phyloP scores from a whole-genome alignment of 2,113 vertebrate species.

The Okapia johnstoni region DNA sequence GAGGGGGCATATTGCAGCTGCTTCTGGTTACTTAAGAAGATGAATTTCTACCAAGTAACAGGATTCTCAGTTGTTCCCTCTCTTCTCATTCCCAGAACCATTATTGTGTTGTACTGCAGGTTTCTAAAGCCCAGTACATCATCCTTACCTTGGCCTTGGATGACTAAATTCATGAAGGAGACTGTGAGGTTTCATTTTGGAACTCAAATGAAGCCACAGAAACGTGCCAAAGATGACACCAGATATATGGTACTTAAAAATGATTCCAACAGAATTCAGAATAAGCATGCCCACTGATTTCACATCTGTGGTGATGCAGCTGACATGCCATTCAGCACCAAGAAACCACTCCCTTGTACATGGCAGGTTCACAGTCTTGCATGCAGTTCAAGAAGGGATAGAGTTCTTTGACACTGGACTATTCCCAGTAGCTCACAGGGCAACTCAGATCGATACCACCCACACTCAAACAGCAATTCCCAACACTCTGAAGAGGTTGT shows the following conservation, averaged over 20 bases:
- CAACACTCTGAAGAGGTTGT: background rate
- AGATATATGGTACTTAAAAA: slow-evolving; percentile 54
- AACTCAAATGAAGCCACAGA: slow-evolving; percentile 27
- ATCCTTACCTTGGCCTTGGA: slow-evolving; percentile 36
- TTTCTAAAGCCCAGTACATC: background rate
- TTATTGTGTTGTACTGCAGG: background rate
- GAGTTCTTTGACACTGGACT: background rate
- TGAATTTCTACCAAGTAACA: background rate
- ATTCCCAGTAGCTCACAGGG: background rate
- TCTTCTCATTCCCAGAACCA: background rate
- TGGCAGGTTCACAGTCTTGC: background rate
- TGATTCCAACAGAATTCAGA: slow-evolving; percentile 39
- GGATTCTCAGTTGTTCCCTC: background rate
- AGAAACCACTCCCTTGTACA: background rate
- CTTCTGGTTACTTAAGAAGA: background rate
- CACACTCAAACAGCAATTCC: background rate
- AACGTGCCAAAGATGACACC: slow-evolving; percentile 28
- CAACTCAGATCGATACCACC: background rate
- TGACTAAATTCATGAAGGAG: slow-evolving; percentile 38
- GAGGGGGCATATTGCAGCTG: background rate
- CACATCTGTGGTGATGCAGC: slow-evolving; percentile 15
- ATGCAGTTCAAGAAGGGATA: background rate
- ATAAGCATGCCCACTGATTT: background rate
- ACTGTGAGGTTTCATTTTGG: slow-evolving; percentile 5
- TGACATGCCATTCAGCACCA: background rate